A percentile compares a stretch with the other conserved stretches of the same genome.
phyloP scores from a whole-genome alignment of 2,797 vertebrate genomes.

The Phrynocephalus forsythii region DNA sequence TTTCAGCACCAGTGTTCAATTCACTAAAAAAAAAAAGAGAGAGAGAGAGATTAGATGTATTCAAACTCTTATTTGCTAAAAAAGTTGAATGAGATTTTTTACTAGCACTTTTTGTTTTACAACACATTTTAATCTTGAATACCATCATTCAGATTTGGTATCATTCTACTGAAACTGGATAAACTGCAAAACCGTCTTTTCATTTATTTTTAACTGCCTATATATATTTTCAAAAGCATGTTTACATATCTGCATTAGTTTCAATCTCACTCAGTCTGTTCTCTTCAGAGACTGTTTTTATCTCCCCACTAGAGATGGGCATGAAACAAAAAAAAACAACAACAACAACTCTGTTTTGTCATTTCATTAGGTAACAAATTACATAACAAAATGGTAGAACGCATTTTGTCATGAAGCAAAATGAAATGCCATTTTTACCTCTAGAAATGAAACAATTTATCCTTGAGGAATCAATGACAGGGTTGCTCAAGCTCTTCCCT shows the following conservation, averaged over 20 bases:
- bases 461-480: no score
- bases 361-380: background rate
- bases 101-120: background rate
- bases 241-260: background rate
- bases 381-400: background rate
- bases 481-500: no score
- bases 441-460: no score
- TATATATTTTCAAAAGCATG: background rate
- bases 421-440: no score
- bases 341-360: no score
- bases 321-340: no score
- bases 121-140: background rate
- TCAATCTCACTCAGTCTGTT: background rate
- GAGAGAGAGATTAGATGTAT: background rate
- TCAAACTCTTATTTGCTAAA: background rate
- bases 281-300: background rate
- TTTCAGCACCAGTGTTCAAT: background rate
- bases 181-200: background rate
- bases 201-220: background rate
- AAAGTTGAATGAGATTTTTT: background rate
- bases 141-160: background rate
- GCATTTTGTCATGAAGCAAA: no score
- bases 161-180: background rate
- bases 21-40: background rate
- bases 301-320: background rate